phyloP scores from a whole-genome alignment of 2,888 invertebrate genomes.

The Orgyia antiqua region DNA sequence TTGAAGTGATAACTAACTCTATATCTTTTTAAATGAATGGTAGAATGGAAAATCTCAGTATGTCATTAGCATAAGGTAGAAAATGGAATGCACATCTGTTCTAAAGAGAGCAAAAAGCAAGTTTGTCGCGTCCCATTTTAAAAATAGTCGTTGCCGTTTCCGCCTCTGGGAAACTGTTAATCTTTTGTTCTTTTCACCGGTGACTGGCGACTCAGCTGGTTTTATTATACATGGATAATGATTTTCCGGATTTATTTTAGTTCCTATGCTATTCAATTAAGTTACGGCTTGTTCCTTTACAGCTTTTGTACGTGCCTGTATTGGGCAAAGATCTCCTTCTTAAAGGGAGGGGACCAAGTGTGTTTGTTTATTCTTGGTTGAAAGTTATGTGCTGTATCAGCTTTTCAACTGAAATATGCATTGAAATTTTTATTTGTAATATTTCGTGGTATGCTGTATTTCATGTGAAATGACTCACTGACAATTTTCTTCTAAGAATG shows the following conservation, averaged over 20 bases:
- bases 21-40: slow-evolving; percentile 14
- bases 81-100: slow-evolving; percentile 32
- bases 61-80: slow-evolving; percentile 42
- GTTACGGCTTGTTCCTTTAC: too few species aligned
- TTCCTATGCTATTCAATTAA: slow-evolving; percentile 3
- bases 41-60: slow-evolving; percentile 13
- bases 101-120: slow-evolving; percentile 38
- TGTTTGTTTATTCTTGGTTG: too few species aligned
- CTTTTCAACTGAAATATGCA: too few species aligned
- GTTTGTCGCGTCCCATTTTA: slow-evolving; percentile 45
- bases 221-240: slow-evolving; percentile 25
- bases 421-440: too few species aligned
- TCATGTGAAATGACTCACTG: too few species aligned
- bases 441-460: too few species aligned
- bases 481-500: too few species aligned
- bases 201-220: slow-evolving; percentile 37
- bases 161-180: slow-evolving; percentile 58
- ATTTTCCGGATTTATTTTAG: slow-evolving; percentile 23
- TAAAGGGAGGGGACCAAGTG: too few species aligned
- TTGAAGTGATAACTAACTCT: slow-evolving; percentile 30
- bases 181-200: slow-evolving; percentile 55
- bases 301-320: too few species aligned
- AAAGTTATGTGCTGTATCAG: too few species aligned
- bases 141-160: slow-evolving; percentile 69
- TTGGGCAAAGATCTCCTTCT: too few species aligned